Evolutionary conservation across 2,113 vertebrate genomes (phyloP), one percentile per base, ranked within the genome.

Genomic region (Heterotis niloticus): DNA sequence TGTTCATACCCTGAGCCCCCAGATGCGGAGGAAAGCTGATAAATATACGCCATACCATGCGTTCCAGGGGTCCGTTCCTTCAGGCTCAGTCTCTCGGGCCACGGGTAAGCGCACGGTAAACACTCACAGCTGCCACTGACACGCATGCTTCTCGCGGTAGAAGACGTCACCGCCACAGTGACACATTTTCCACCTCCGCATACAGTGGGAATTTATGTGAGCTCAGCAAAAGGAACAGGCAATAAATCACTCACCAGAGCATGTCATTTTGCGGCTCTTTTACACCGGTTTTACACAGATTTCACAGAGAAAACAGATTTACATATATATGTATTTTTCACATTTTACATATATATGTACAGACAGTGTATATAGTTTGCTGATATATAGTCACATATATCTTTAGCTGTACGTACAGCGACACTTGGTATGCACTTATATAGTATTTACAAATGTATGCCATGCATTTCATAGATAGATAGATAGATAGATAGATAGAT

Each of bases 181-280:
- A 11, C 20, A 51, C 20, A 51, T 20, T 51, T 72, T 34, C 23
- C 20, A 72, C 11, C 18, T 52, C 44, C 20, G 34, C 18, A 16
- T 44, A 13, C 51, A 72, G 18, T 52, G 34, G 13, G 69, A 54
- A 72, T 52, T 72, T 34, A 72, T 72, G 44, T 72, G 16, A 72
- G 18, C 54, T 72, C 69, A 52, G 29, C 68, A 70, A 70, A 70
- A 70, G 26, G 24, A 29, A 68, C 14, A 26, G 51, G 69, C 69
- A 72, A 54, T 72, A 72, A 51, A 72, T 52, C 44, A 72, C 14
- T 52, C 44, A 62, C 13, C 13, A 7, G 34, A 44, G 34, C 34
- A 44, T 44, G 34, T 44, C 34, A 44, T 62, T 17, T 62, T 20
- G 1, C 59, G 11, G 59, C 20, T 17, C 59, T 17, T 2, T 62